Base-by-base conservation (phyloP, 2,797 vertebrate species). In the Sciaenops ocellatus region DNA sequence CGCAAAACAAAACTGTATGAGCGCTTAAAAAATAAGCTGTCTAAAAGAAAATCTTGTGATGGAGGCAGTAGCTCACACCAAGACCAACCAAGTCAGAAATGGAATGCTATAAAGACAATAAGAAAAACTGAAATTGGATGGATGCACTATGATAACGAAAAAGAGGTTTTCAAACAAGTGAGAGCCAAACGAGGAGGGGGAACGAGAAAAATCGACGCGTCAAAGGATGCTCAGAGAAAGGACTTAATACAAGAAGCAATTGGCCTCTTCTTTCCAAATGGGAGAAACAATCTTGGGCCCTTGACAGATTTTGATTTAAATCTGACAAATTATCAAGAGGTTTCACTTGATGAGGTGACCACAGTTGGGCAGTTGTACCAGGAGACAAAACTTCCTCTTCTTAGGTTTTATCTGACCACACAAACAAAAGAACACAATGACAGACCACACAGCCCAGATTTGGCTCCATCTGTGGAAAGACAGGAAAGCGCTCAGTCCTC, bases 331-430 rank as follows among this genome's bases (percentile, higher is more conserved):
- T 73, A 51, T 34, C 11, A 69, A 73, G 57, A 77, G 55, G 5
- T 30, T 4, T 38, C 68, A 54, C 18, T 77, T 16, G 57, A 79
- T 44, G 24, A 48, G 10, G 57, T 41, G 5, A 54, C 5, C 5
- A 84, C 77, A 54, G 68, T 77, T 64, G 73, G 68, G 56, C 15
- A 62, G 6, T 34, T 47, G 15, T 63, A 72, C 28, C 8, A 48
- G 9, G 69, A 78, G 44, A 70, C 69, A 64, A 77, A 64, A 56
- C 22, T 74, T 3, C 5, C 67, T 28, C 20, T 71, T 38, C 50
- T 79, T n/a, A 42, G 79, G 26, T 78, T 86, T 52, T 80, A 71
- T n/a, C 30, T 64, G 41, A 83, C 77, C n/a, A n/a, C n/a, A n/a
- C n/a, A n/a, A 26, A 44, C 22, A 24, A 55, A 71, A 72, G 46